Evolutionary conservation across 1,140 invertebrate genomes (phyloP), one percentile per base, ranked within the genome.

Genomic region (Cataglyphis hispanica): DNA sequence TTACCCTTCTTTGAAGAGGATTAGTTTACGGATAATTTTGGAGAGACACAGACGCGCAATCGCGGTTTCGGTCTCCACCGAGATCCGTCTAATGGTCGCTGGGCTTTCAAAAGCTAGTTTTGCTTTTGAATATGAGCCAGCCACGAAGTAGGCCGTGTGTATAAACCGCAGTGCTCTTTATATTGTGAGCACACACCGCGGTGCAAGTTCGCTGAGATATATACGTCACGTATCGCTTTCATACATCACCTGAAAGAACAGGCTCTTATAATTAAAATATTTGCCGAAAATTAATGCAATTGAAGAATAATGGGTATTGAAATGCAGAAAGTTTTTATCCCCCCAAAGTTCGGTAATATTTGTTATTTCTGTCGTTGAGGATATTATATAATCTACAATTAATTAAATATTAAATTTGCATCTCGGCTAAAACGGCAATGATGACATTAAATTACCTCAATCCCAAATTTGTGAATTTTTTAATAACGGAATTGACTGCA

Each of bases 81-180:
- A 89, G 69, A 88, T 89, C 87, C 75, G 53, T 85, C 87, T 88
- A 89, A 89, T 89, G 87, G 87, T 70, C 86, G 74, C 63, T 63
- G 84, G 87, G 75, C 74, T 89, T 86, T 86, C 87, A 58, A 63
- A 8, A 7, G 76, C 87, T 86, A 86, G 83, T 89, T 89, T 89
- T 70, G 84, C 76, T 89, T 86, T 88, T 89, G 87, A 88, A 89
- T 85, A 74, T 31, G 64, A 88, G 87, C 84, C 88, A 88, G 40
- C 61, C 56, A n/a, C 67, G 7, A 77, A 83, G 40, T 88, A 89
- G 88, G 70, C 87, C 76, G 76, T 53, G 43, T 70, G 50, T n/a
- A 77, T 43, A 40, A 76, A 67, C 22, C 63, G 11, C 70, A 11
- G 5, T 58, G 37, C 63, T 66, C 87, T 86, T 74, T 85, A 66